Evolutionary conservation across 2,888 invertebrate species (phyloP).

Genomic region (Nemotelus pantherinus): DNA sequence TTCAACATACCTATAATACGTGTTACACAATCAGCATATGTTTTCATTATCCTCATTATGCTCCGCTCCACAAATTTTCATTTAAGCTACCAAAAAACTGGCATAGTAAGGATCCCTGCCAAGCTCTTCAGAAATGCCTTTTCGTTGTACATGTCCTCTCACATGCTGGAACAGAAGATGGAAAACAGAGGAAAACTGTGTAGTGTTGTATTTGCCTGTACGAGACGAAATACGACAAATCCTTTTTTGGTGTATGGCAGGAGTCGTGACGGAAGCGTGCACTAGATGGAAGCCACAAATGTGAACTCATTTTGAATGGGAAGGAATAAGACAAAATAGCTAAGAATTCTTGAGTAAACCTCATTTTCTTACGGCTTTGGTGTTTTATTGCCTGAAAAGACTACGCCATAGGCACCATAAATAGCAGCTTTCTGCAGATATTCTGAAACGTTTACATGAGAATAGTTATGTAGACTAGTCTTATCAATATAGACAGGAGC

Average conservation of each 20-base stretch:
- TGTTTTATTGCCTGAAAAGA: conserved; percentile 37
- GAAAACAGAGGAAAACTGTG: conserved; percentile 7
- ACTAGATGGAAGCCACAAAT: too few species aligned
- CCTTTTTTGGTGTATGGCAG: neutral
- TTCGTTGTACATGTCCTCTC: neutral
- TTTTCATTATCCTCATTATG: conserved; percentile 45
- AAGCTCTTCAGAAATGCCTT: neutral
- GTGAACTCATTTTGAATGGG: too few species aligned
- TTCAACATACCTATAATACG: conserved; percentile 6
- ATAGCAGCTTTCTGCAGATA: conserved; percentile 22
- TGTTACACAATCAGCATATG: conserved; percentile 40
- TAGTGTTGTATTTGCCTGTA: conserved; percentile 25
- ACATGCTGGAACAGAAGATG: conserved; percentile 15
- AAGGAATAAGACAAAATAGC: neutral
- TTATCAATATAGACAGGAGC: too few species aligned
- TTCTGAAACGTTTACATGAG: neutral
- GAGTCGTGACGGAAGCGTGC: neutral
- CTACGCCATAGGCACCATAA: conserved; percentile 31
- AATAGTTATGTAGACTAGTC: too few species aligned
- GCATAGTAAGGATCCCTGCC: neutral
- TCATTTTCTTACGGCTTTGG: conserved; percentile 30
- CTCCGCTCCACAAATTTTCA: conserved; percentile 39
- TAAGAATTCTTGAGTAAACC: conserved; percentile 22
- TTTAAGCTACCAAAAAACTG: conserved; percentile 30
- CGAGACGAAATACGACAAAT: conserved; percentile 24